A percentile compares a stretch with the other conserved stretches of the same genome.
phyloP scores from a whole-genome alignment of 2,888 invertebrate genomes.

The Plagiodera versicolora region DNA sequence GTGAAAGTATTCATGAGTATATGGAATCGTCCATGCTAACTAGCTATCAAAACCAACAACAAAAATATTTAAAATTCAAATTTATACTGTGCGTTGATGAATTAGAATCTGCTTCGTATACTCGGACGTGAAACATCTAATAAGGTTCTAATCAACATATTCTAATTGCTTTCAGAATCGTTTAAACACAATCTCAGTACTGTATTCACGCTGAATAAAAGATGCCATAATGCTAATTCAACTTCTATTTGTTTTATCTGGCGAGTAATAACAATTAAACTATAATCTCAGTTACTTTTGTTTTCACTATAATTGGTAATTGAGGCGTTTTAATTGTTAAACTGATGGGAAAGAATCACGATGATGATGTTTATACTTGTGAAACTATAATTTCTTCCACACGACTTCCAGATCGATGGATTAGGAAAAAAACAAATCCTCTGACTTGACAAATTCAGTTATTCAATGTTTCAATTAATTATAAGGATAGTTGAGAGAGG shows the following conservation, averaged over 20 bases:
- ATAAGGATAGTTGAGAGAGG: not conserved
- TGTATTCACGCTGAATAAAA: slow-evolving; percentile 1
- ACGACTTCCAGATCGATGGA: not conserved
- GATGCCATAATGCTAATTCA: not conserved
- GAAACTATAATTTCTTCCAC: not conserved
- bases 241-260: not conserved
- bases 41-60: not conserved
- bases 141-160: not conserved
- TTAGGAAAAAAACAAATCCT: not conserved
- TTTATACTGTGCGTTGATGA: not conserved
- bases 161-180: not conserved
- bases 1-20: not conserved
- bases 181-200: not conserved
- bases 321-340: not conserved
- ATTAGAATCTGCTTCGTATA: not conserved
- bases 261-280: not conserved
- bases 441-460: not conserved
- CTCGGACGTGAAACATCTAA: not conserved
- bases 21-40: not conserved
- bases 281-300: not conserved
- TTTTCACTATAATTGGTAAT: not conserved
- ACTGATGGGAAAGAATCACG: not conserved
- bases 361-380: not conserved
- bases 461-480: not conserved
- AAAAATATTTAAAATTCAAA: not conserved